These are phyloP conservation scores for Adela reaumurella DNA, from an alignment of 2,888 invertebrate genomes.

Conservation along the genomic window DNA sequence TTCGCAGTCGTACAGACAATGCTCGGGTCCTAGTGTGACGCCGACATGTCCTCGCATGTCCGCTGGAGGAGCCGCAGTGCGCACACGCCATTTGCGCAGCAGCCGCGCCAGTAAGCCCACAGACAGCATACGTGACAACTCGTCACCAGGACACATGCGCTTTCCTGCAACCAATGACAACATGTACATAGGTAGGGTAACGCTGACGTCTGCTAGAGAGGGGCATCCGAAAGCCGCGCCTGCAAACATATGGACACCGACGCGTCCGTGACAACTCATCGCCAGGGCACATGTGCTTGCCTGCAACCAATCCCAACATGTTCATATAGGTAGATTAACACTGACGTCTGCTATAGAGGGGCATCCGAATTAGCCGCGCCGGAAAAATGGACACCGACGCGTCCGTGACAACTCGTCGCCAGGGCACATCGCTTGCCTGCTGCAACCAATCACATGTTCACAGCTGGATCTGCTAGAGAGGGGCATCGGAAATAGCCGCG, in stretches of 20 bases:
- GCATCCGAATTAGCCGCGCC: too few relatives aligned
- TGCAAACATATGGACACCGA: constrained; percentile 62
- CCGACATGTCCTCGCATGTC: constrained; percentile 70
- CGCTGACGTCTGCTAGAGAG: too few relatives aligned
- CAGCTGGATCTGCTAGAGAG: too few relatives aligned
- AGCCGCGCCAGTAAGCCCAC: constrained; percentile 63
- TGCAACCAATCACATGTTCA: too few relatives aligned
- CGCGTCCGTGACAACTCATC: constrained; percentile 78
- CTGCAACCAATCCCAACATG: too few relatives aligned
- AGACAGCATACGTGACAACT: constrained; percentile 72
- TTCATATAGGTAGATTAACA: too few relatives aligned
- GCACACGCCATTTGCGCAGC: constrained; percentile 60
- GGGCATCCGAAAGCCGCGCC: too few relatives aligned
- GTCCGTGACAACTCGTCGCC: too few relatives aligned
- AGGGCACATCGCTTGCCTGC: too few relatives aligned
- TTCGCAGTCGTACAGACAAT: constrained; percentile 34
- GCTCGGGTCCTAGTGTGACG: constrained; percentile 68
- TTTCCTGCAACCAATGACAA: constrained; percentile 66
- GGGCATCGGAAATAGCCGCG: constrained; percentile 68
- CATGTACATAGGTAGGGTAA: too few relatives aligned
- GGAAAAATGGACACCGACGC: too few relatives aligned
- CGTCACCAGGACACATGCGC: constrained; percentile 82
- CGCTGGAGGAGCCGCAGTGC: constrained; percentile 48
- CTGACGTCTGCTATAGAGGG: too few relatives aligned
- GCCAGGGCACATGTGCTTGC: constrained; percentile 81